Conservation (phyloP, 2,113 vertebrate genomes). For the Perca flavescens region DNA sequence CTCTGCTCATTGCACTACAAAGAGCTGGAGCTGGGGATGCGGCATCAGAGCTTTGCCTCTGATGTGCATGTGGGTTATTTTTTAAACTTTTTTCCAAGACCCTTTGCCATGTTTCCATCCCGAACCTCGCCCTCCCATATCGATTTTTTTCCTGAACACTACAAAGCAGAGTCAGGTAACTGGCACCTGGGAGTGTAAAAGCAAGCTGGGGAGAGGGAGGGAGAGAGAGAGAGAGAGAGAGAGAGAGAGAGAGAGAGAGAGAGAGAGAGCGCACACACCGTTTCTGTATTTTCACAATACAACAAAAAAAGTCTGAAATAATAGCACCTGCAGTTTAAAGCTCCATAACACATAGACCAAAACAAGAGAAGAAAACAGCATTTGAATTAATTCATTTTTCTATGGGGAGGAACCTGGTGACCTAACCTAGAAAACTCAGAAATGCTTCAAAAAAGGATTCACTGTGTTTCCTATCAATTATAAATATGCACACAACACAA, state of each 20-base stretch:
- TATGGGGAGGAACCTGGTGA: conserved; percentile 3
- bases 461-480: conserved; percentile 37
- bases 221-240: background rate
- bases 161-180: conserved; percentile 62
- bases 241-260: background rate
- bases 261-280: background rate
- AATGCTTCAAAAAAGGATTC: background rate
- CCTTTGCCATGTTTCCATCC: conserved; percentile 53
- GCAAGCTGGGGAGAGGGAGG: background rate
- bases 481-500: background rate
- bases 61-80: conserved; percentile 58
- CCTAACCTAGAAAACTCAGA: background rate
- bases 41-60: conserved; percentile 69
- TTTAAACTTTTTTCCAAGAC: conserved; percentile 1
- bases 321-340: conserved; percentile 55
- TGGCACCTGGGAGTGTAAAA: conserved; percentile 51
- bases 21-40: conserved; percentile 70
- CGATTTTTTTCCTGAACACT: conserved; percentile 43
- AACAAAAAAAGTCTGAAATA: conserved; percentile 53
- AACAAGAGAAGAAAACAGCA: conserved; percentile 6
- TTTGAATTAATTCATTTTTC: conserved; percentile 20
- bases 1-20: conserved; percentile 83
- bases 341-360: background rate
- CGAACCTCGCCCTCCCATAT: conserved; percentile 29
- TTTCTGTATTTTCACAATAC: conserved; percentile 35